Base-by-base conservation (phyloP, 2,113 vertebrate genomes). In the Forbesichthys papilliferus region DNA sequence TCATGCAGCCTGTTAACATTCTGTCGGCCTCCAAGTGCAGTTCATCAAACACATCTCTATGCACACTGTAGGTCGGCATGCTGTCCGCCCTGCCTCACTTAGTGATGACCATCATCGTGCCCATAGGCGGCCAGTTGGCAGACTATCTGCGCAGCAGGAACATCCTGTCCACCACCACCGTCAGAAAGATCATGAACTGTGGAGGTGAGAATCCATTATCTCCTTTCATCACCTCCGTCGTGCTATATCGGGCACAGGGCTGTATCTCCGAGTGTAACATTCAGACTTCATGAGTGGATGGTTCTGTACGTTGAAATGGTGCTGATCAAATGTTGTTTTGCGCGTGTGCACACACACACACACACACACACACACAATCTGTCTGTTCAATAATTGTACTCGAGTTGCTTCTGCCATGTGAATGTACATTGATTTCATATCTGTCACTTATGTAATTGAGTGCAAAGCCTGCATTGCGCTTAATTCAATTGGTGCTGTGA, bases 101-200 rank as follows among this genome's bases (percentile, higher is more conserved):
- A 82, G 98, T 99, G 83, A 99, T 99, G 98, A 99, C 98, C 66
- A 99, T 99, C 84, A 96, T 99, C 36, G 97, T 99, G 73, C 98
- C 98, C 67, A 96, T 99, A 20, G 98, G 98, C 16, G 98, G 98
- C 64, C 96, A 98, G 91, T 93, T 99, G 82, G 98, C 98, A 4
- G 98, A 99, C 92, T 93, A 93, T 81, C 93, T 99, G 74, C 94
- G 98, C 85, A 95, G 91, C 90, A 95, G 75, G 53, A 96, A 98
- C 91, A 94, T 99, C 88, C 91, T 99, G 87, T 93, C 96, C 71
- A 99, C 98, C 0, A 99, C 98, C 49, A 96, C 87, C 16, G 98
- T 99, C 83, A 94, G 98, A 81, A 99, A 99, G 91, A 99, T 99
- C 75, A 99, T 99, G 98, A 99, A 99, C 84, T 99, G 98, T 68